A percentile compares a stretch with the other conserved stretches of the same genome.
These are phyloP conservation scores for Pagrus major DNA, from an alignment of 2,113 vertebrate species.

Conservation along the genomic window DNA sequence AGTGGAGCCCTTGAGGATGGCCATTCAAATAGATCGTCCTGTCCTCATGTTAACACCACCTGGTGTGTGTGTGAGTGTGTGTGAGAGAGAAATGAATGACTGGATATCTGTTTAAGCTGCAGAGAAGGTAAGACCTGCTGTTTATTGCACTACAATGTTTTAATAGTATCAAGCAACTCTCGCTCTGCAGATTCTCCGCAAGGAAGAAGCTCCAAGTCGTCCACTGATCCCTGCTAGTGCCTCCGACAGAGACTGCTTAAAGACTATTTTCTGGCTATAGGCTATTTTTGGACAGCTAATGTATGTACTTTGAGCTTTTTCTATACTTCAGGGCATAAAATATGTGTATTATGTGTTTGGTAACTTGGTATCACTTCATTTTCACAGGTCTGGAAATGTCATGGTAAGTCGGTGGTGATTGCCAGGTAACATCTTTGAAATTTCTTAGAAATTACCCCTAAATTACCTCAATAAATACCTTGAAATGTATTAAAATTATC, in stretches of 20 bases:
- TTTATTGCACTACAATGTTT: not conserved
- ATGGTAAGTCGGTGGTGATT: too few relatives aligned
- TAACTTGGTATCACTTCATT: too few relatives aligned
- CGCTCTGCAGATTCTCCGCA: slow-evolving; percentile 33
- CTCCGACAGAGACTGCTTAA: slow-evolving; percentile 2
- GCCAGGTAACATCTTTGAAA: too few relatives aligned
- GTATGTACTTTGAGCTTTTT: slow-evolving; percentile 17
- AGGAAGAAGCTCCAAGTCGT: slow-evolving; percentile 10
- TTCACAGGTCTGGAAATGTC: too few relatives aligned
- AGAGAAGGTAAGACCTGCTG: not conserved
- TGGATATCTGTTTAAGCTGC: slow-evolving; percentile 13
- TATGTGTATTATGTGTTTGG: not conserved
- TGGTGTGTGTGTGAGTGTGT: slow-evolving; percentile 27
- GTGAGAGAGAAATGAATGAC: not conserved
- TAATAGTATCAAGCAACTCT: slow-evolving; percentile 28
- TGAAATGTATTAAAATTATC: too few relatives aligned
- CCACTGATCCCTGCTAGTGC: slow-evolving; percentile 14
- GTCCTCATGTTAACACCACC: slow-evolving; percentile 31
- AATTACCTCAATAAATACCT: too few relatives aligned
- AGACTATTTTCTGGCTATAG: not conserved
- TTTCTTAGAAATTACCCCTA: too few relatives aligned
- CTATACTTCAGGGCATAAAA: not conserved
- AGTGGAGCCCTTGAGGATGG: slow-evolving; percentile 6
- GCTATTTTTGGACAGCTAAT: slow-evolving; percentile 24
- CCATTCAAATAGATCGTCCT: not conserved